Conservation (phyloP, 2,113 vertebrate genomes). For the Mobula hypostoma region DNA sequence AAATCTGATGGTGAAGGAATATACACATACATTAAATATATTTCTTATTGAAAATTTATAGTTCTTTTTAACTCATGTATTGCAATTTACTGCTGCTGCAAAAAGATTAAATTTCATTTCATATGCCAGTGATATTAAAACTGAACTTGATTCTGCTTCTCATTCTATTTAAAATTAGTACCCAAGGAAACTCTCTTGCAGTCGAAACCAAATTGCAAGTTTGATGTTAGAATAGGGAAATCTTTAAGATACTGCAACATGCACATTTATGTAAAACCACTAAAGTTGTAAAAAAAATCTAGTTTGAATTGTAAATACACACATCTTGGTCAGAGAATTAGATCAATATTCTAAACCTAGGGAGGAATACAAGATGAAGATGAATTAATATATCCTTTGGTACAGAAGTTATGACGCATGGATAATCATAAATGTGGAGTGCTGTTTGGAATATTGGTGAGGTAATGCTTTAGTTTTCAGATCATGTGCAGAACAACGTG, state of each 20-base stretch:
- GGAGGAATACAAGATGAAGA: not conserved
- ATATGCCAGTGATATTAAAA: too few relatives aligned
- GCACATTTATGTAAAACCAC: not conserved
- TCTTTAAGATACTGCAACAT: not conserved
- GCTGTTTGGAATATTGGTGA: not conserved
- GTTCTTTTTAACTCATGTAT: too few relatives aligned
- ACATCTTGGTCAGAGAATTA: not conserved
- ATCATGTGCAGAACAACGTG: not conserved
- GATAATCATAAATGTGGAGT: not conserved
- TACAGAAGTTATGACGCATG: slow-evolving; percentile 8
- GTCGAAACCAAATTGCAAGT: not conserved
- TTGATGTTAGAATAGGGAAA: not conserved
- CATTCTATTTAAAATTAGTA: not conserved
- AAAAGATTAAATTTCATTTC: too few relatives aligned
- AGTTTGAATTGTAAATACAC: not conserved
- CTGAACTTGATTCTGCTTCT: too few relatives aligned
- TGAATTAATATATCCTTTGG: slow-evolving; percentile 28
- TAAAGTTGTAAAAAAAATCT: not conserved
- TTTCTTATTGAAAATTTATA: too few relatives aligned
- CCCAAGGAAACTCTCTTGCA: not conserved
- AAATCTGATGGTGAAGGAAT: too few relatives aligned
- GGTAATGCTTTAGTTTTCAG: slow-evolving; percentile 4
- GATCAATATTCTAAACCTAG: not conserved
- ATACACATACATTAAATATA: too few relatives aligned
- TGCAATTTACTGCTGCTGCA: too few relatives aligned